phyloP scores from a whole-genome alignment of 2,888 invertebrate species.

The Caenorhabditis sp. region DNA sequence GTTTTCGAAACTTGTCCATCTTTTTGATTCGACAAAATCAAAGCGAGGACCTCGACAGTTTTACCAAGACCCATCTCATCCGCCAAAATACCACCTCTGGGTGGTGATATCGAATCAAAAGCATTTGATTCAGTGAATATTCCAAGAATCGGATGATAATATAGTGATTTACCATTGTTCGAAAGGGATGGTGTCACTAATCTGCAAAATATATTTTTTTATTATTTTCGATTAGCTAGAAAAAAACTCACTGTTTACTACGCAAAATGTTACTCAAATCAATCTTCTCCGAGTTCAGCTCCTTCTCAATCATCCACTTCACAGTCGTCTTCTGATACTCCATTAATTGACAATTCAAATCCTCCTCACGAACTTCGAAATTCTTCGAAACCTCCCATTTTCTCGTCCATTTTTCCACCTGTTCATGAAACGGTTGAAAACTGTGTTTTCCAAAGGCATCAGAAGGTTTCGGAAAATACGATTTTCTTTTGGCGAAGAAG shows the following conservation, averaged over 20 bases:
- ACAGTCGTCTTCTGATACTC: slow-evolving; percentile 73
- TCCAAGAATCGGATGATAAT: neutral
- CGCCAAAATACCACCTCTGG: slow-evolving; percentile 77
- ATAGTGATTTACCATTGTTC: neutral
- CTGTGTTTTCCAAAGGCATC: too few species aligned
- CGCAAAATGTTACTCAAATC: neutral
- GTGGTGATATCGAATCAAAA: neutral
- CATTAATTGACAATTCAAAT: slow-evolving; percentile 53
- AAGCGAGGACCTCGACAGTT: slow-evolving; percentile 81
- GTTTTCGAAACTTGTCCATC: too few species aligned
- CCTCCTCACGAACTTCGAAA: neutral
- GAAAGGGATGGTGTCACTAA: too few species aligned
- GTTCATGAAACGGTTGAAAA: too few species aligned
- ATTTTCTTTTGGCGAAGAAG: too few species aligned
- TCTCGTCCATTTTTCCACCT: neutral
- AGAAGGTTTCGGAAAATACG: too few species aligned
- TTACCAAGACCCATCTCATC: slow-evolving; percentile 86
- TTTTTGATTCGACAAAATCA: slow-evolving; percentile 72
- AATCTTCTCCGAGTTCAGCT: slow-evolving; percentile 33
- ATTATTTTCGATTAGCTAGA: too few species aligned
- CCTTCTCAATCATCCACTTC: slow-evolving; percentile 72
- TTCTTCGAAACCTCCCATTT: neutral
- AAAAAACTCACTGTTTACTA: too few species aligned
- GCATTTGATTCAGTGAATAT: neutral
- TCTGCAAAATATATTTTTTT: too few species aligned